phyloP scores from a whole-genome alignment of 2,113 vertebrate species.

The Neopipo cinnamomea region DNA sequence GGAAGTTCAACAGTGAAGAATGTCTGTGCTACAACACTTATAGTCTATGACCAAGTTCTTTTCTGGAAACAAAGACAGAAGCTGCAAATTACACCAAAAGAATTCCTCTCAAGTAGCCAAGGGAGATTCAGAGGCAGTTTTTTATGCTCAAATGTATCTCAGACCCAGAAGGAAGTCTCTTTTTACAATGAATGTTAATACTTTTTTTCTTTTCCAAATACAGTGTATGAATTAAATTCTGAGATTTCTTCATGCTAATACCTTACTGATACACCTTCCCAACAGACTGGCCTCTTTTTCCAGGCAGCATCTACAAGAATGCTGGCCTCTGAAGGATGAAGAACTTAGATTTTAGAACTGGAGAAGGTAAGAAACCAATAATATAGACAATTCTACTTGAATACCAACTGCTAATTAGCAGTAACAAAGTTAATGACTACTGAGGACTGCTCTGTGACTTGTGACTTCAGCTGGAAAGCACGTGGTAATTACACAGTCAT shows the following conservation, averaged over 20 bases:
- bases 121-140: not conserved
- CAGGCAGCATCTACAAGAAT: not conserved
- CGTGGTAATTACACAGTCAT: not conserved
- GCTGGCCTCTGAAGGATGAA: not conserved
- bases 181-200: not conserved
- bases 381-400: not conserved
- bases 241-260: not conserved
- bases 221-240: not conserved
- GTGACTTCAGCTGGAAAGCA: not conserved
- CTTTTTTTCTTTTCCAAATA: not conserved
- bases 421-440: not conserved
- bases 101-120: not conserved
- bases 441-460: not conserved
- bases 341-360: not conserved
- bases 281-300: not conserved
- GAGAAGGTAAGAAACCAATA: not conserved
- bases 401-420: not conserved
- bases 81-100: not conserved
- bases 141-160: not conserved
- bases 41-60: not conserved
- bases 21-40: not conserved
- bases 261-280: not conserved
- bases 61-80: not conserved
- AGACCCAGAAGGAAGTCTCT: not conserved
- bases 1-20: not conserved